Evolutionary conservation across 2,797 vertebrate genomes (phyloP).

Genomic region (Sylvia borin): DNA sequence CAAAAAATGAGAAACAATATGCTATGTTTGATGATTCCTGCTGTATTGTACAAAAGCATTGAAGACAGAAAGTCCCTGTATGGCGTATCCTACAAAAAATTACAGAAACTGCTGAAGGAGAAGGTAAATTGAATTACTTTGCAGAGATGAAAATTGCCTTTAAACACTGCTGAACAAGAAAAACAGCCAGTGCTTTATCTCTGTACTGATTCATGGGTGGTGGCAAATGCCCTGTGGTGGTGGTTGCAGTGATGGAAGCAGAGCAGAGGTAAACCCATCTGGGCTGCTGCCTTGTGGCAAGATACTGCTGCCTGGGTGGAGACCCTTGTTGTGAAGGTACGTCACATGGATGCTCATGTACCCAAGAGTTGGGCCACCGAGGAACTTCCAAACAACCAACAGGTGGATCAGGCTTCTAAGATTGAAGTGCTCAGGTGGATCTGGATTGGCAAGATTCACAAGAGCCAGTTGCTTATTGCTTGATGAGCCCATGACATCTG

Average conservation of each 20-base stretch:
- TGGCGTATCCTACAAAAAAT: not conserved
- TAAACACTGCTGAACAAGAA: not conserved
- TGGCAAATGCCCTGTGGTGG: not conserved
- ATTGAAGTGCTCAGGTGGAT: not conserved
- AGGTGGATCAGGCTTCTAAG: not conserved
- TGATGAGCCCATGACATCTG: not conserved
- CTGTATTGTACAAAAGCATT: not conserved
- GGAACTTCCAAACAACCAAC: not conserved
- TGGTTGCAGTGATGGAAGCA: not conserved
- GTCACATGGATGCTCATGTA: fast-evolving
- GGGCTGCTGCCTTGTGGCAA: not conserved
- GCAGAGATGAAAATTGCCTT: not conserved
- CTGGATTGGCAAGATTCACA: not conserved
- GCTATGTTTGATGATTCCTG: not conserved
- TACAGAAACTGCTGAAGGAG: not conserved
- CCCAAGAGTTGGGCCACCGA: not conserved
- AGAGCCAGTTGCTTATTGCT: not conserved
- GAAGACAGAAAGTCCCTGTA: not conserved
- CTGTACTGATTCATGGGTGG: not conserved
- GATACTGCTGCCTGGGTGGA: not conserved
- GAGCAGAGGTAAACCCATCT: not conserved
- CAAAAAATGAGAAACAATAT: not conserved
- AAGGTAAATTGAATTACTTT: not conserved
- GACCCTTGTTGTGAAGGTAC: not conserved
- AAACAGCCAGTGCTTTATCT: not conserved